A percentile compares a stretch with the other conserved stretches of the same genome.
These are phyloP conservation scores for Helleia helle DNA, from an alignment of 2,888 invertebrate species.

Conservation along the genomic window DNA sequence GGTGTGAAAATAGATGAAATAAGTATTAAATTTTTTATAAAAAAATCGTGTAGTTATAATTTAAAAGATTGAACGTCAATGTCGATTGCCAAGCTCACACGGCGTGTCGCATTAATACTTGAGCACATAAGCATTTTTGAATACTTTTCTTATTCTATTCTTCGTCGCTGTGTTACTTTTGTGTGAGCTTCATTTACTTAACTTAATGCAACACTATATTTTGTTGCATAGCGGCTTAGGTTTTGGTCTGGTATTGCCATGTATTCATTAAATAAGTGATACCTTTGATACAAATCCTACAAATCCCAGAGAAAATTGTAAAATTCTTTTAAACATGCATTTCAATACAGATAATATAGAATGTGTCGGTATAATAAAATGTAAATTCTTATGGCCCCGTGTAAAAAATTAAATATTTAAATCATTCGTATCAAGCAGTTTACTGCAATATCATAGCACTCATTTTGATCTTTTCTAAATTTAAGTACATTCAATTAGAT, in stretches of 20 bases:
- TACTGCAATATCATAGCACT: constrained; percentile 30
- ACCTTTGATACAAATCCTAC: constrained; percentile 1
- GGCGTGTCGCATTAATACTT: no score
- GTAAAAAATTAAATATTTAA: constrained; percentile 43
- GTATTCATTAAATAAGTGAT: constrained; percentile 1
- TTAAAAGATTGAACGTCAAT: no score
- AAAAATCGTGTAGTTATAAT: no score
- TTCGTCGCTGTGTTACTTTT: no score
- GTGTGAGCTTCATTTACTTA: neutral
- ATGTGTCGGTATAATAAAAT: constrained; percentile 27
- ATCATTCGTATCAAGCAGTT: constrained; percentile 40
- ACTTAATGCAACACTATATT: neutral
- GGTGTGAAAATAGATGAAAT: no score
- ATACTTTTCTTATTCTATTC: no score
- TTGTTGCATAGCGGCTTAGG: neutral
- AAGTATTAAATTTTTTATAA: no score
- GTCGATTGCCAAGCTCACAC: no score
- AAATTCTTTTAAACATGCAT: constrained; percentile 6
- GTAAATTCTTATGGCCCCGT: constrained; percentile 56
- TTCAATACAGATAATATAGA: constrained; percentile 18
- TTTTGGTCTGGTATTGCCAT: neutral
- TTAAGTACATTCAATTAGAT: constrained; percentile 53
- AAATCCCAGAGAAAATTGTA: constrained; percentile 4
- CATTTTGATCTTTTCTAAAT: constrained; percentile 29
- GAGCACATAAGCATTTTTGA: no score